Conservation (phyloP, 2,113 vertebrate species). For the Hemicordylus capensis region DNA sequence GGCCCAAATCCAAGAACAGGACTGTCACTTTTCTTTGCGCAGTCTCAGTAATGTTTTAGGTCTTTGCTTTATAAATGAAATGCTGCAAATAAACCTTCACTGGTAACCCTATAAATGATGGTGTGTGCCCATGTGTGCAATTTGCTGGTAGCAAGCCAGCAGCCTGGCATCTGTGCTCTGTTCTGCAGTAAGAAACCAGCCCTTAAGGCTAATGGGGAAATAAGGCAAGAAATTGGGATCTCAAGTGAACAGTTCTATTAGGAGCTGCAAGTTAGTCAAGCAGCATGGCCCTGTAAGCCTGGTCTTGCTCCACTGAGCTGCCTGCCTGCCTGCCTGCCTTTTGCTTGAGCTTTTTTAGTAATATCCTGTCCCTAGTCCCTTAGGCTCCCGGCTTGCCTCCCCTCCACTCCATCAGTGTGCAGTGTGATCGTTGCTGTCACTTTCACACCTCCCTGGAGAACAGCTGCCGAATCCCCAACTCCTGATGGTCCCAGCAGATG, state of each 20-base stretch:
- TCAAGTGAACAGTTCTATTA: background rate
- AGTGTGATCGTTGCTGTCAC: background rate
- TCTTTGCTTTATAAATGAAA: constrained; percentile 10
- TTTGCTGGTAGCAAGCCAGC: background rate
- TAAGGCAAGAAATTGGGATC: background rate
- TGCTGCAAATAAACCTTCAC: background rate
- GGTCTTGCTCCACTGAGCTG: no score
- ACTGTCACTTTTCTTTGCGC: background rate
- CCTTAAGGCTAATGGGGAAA: background rate
- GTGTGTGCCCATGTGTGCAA: background rate
- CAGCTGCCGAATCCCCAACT: background rate
- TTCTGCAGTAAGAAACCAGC: background rate
- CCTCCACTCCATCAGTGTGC: background rate
- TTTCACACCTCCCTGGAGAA: background rate
- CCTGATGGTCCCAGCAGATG: constrained; percentile 44
- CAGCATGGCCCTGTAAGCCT: background rate
- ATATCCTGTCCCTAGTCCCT: no score
- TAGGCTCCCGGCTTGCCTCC: background rate
- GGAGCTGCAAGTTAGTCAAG: accelerated
- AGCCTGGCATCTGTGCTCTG: background rate
- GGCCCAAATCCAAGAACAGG: background rate
- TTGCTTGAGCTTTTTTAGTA: accelerated
- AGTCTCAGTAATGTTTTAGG: background rate
- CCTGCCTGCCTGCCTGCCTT: no score
- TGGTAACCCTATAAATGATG: background rate